These are phyloP conservation scores for Lutraria lutraria DNA, from an alignment of 2,888 invertebrate genomes.

Conservation along the genomic window DNA sequence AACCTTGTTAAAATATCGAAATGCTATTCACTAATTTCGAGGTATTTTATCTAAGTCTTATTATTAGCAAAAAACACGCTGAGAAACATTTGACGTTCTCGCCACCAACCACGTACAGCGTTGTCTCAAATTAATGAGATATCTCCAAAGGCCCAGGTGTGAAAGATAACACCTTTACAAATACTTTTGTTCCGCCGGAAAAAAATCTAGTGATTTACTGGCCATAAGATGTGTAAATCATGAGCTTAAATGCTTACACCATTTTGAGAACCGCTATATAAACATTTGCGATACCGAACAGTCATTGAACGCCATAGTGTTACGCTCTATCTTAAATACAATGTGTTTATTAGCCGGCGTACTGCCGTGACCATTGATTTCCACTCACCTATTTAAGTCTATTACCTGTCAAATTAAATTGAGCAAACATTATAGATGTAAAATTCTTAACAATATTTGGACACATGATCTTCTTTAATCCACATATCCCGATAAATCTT, in stretches of 20 bases:
- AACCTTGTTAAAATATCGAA: background rate
- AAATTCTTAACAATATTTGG: slow-evolving; percentile 71
- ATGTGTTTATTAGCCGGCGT: slow-evolving; percentile 47
- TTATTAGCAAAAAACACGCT: slow-evolving; percentile 12
- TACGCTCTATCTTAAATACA: slow-evolving; percentile 45
- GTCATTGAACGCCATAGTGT: slow-evolving; percentile 56
- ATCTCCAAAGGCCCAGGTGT: slow-evolving; percentile 44
- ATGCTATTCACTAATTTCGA: slow-evolving; percentile 12
- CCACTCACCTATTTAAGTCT: slow-evolving; percentile 55
- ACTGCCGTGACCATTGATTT: slow-evolving; percentile 58
- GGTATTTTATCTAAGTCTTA: background rate
- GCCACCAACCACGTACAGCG: slow-evolving; percentile 47
- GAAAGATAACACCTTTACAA: slow-evolving; percentile 49
- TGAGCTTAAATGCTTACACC: slow-evolving; percentile 42
- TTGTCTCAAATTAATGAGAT: slow-evolving; percentile 47
- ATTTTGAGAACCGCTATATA: slow-evolving; percentile 52
- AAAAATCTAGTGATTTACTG: slow-evolving; percentile 46
- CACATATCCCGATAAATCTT: slow-evolving; percentile 49
- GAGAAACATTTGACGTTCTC: slow-evolving; percentile 26
- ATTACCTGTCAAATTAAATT: slow-evolving; percentile 70
- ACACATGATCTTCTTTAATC: slow-evolving; percentile 57
- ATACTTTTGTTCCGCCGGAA: slow-evolving; percentile 46
- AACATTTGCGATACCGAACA: slow-evolving; percentile 61
- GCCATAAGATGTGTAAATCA: slow-evolving; percentile 54
- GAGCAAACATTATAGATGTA: slow-evolving; percentile 66